Conservation (phyloP, 1,140 invertebrate genomes). For the Drosophila arawakana region DNA sequence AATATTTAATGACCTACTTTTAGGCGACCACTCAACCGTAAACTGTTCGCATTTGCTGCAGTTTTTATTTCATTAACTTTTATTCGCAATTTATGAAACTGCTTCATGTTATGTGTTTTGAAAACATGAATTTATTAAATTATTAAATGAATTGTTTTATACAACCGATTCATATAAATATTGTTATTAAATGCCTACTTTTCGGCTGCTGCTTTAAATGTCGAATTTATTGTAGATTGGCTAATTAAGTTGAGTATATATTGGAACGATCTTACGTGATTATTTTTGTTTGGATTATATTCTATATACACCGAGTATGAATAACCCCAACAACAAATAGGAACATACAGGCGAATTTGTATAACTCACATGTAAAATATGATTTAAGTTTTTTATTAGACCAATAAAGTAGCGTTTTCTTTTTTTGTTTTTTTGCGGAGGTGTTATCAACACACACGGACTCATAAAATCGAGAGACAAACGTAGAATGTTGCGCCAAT, state of each 20-base stretch:
- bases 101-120: no score
- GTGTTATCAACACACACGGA: constrained; percentile 11
- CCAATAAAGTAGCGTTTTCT: constrained; percentile 15
- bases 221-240: no score
- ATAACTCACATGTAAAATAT: constrained; percentile 29
- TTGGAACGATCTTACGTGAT: not conserved
- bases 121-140: no score
- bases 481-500: constrained; percentile 51
- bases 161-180: no score
- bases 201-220: not conserved
- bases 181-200: not conserved
- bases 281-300: not conserved
- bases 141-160: no score
- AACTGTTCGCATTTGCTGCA: not conserved
- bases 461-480: constrained; percentile 39
- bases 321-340: not conserved
- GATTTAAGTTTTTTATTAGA: constrained; percentile 33
- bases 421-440: constrained; percentile 16
- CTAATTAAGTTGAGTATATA: not conserved
- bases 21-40: not conserved
- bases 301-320: constrained; percentile 7
- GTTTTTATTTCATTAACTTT: not conserved
- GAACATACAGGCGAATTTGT: not conserved
- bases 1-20: constrained; percentile 50
- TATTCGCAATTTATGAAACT: not conserved